These are phyloP conservation scores for Lethocerus indicus DNA, from an alignment of 1,140 invertebrate genomes.

Conservation along the genomic window DNA sequence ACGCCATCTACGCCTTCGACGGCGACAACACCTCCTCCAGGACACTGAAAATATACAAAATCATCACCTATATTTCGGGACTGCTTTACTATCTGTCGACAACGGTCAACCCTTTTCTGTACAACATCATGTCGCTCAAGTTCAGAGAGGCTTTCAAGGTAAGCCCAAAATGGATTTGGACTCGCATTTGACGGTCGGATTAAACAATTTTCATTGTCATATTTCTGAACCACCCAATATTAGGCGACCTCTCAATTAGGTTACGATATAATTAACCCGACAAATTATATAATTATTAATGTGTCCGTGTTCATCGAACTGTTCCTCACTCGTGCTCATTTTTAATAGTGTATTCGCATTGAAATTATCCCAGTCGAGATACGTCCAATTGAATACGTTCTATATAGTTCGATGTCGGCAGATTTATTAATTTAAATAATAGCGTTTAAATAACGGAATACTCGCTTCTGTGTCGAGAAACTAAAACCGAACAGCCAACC, in stretches of 20 bases:
- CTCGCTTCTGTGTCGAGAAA: too few relatives aligned
- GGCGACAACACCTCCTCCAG: slow-evolving; percentile 15
- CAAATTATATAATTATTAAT: too few relatives aligned
- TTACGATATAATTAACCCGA: too few relatives aligned
- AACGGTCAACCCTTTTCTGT: slow-evolving; percentile 48
- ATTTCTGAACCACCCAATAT: not conserved
- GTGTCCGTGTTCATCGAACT: too few relatives aligned
- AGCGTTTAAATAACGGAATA: too few relatives aligned
- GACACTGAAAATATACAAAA: slow-evolving; percentile 26
- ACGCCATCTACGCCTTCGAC: slow-evolving; percentile 45
- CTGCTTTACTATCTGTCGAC: slow-evolving; percentile 46
- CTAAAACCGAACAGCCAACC: too few relatives aligned
- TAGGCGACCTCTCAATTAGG: not conserved
- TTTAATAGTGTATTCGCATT: too few relatives aligned
- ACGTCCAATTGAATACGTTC: too few relatives aligned
- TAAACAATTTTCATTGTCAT: not conserved
- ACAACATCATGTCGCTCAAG: slow-evolving; percentile 48
- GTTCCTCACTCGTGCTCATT: too few relatives aligned
- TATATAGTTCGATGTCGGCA: too few relatives aligned
- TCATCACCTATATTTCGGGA: slow-evolving; percentile 39
- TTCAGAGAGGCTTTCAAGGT: slow-evolving; percentile 46
- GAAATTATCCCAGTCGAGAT: too few relatives aligned
- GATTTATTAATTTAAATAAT: too few relatives aligned
- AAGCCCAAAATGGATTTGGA: not conserved
- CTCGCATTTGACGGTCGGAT: not conserved